Evolutionary conservation across 2,797 vertebrate species (phyloP).

Genomic region (Chelon labrosus): DNA sequence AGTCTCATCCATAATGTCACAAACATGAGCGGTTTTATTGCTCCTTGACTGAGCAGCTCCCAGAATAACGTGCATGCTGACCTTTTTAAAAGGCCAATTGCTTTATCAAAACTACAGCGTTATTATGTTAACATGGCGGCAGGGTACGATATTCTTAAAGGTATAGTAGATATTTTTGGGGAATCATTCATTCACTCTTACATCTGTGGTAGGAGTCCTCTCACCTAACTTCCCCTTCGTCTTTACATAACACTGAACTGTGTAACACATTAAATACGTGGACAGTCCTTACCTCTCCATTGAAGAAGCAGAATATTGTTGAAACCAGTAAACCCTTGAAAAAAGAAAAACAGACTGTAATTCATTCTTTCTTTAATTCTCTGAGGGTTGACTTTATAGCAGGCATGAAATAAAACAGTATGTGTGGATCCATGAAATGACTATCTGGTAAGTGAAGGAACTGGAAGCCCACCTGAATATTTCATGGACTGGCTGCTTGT

Average conservation of each 20-base stretch:
- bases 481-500: conserved; percentile 10
- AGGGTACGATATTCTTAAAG: conserved; percentile 8
- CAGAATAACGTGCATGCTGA: conserved; percentile 41
- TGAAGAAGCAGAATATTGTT: conserved; percentile 99
- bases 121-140: conserved; percentile 11
- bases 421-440: background rate
- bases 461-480: conserved; percentile 1
- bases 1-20: conserved; percentile 39
- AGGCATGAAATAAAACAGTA: background rate
- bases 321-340: conserved; percentile 95
- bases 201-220: background rate
- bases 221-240: background rate
- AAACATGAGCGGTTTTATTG: conserved; percentile 39
- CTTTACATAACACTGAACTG: no score
- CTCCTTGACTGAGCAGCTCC: conserved; percentile 37
- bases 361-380: background rate
- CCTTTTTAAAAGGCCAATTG: conserved; percentile 65
- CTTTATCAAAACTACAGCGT: background rate
- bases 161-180: background rate
- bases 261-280: background rate
- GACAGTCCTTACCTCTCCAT: conserved; percentile 90
- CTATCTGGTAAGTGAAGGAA: background rate
- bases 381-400: no score
- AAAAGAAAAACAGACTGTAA: conserved; percentile 42
- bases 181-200: background rate